These are phyloP conservation scores for Ceryle rudis DNA, from an alignment of 2,797 vertebrate species.

Conservation along the genomic window DNA sequence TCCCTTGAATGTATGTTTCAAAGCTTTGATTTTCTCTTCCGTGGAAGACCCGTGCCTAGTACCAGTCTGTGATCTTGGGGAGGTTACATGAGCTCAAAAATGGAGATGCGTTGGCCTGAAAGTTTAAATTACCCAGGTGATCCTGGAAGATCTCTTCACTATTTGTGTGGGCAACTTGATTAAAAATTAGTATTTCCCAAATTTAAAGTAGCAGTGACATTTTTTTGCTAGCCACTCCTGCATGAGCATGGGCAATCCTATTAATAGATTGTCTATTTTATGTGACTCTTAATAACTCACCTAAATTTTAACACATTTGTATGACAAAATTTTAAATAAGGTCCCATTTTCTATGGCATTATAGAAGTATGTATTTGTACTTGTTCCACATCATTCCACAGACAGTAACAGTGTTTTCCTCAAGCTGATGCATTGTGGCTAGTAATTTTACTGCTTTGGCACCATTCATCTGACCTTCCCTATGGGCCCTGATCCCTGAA, in stretches of 20 bases:
- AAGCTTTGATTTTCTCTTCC: slow-evolving; percentile 42
- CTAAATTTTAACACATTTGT: neutral
- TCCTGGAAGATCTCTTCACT: neutral
- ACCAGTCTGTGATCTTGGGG: neutral
- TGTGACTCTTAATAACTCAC: neutral
- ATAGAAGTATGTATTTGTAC: neutral
- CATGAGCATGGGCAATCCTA: neutral
- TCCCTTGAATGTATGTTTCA: slow-evolving; percentile 5
- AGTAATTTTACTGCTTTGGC: neutral
- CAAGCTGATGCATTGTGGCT: neutral
- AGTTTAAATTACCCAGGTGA: neutral
- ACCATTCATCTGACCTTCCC: neutral
- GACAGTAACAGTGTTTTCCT: neutral
- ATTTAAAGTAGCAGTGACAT: neutral
- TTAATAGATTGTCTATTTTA: neutral
- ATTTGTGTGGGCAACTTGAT: neutral
- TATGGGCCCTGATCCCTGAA: neutral
- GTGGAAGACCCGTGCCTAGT: neutral
- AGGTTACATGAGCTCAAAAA: neutral
- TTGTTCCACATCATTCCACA: neutral
- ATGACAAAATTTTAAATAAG: neutral
- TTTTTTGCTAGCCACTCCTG: neutral
- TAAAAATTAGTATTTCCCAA: neutral
- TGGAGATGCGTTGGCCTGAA: neutral
- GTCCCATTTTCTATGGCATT: neutral